These are phyloP conservation scores for Polydesmus complanatus DNA, from an alignment of 2,888 invertebrate species.

Conservation along the genomic window DNA sequence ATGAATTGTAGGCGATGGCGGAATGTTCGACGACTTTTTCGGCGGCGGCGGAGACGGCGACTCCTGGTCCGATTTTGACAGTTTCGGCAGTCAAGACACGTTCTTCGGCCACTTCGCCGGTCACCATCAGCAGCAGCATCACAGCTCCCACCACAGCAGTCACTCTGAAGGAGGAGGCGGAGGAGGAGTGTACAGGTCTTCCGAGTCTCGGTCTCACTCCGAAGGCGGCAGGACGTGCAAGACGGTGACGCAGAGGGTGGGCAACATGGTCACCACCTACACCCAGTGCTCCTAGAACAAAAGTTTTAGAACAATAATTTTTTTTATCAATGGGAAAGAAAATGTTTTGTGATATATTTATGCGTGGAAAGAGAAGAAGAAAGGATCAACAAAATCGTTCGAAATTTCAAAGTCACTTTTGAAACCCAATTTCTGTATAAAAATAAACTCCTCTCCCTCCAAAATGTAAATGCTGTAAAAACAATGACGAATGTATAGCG, in stretches of 20 bases:
- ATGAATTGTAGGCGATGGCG: slow-evolving; percentile 19
- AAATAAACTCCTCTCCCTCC: no score
- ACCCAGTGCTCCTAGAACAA: slow-evolving; percentile 32
- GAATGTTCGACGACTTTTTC: slow-evolving; percentile 7
- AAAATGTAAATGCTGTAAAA: no score
- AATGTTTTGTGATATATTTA: no score
- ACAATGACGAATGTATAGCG: no score
- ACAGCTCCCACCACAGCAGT: slow-evolving; percentile 15
- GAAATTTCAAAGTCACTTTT: no score
- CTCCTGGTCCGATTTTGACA: slow-evolving; percentile 24
- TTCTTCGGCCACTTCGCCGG: slow-evolving; percentile 28
- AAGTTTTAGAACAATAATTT: no score
- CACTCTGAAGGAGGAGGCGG: neutral
- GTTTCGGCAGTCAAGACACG: slow-evolving; percentile 27
- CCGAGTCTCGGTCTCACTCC: slow-evolving; percentile 2
- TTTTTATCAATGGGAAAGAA: no score
- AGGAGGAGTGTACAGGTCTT: neutral
- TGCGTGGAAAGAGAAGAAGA: no score
- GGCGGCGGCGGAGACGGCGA: slow-evolving; percentile 30
- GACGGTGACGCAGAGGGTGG: slow-evolving; percentile 29
- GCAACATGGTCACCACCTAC: slow-evolving; percentile 29
- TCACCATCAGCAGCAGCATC: slow-evolving; percentile 17
- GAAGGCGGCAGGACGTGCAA: slow-evolving; percentile 23
- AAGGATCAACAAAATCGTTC: no score
- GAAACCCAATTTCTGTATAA: no score